Evolutionary conservation across 1,140 invertebrate genomes (phyloP), one percentile per base, ranked within the genome.

Genomic region (Leptonema lineaticorne): DNA sequence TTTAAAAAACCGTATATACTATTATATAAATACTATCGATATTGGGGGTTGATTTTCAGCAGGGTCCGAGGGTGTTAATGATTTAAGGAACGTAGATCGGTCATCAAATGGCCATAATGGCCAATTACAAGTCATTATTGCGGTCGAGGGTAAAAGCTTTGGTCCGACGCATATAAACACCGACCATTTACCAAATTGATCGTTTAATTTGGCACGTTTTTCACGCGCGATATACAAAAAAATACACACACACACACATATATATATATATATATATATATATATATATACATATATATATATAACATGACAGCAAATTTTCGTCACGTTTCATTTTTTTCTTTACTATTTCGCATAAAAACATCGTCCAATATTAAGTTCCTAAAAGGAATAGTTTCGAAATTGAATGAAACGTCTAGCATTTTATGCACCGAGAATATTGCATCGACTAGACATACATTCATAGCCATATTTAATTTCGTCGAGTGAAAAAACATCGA

Each of bases 41-140:
- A n/a, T n/a, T n/a, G n/a, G n/a, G n/a, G n/a, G n/a, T n/a, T n/a
- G n/a, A n/a, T n/a, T n/a, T n/a, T n/a, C n/a, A n/a, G n/a, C n/a
- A n/a, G n/a, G n/a, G n/a, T n/a, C n/a, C n/a, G n/a, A n/a, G n/a
- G n/a, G n/a, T n/a, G n/a, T n/a, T n/a, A n/a, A n/a, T n/a, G n/a
- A n/a, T n/a, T n/a, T n/a, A n/a, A n/a, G n/a, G 69, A 62, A 68
- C 66, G 66, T 59, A 66, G 65, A 63, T 65, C 56, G 66, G 69
- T 71, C 69, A 71, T 71, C 66, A 71, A 65, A 50, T 63, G 16
- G 62, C 57, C 53, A 33, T 71, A 71, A 71, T 71, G 69, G 69
- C 65, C 66, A 68, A 68, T 71, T 71, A 68, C 45, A 45, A 46
- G 60, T 63, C 37, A 63, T 63, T 48, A 63, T 63, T 41, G 37